Base-by-base conservation (phyloP, 2,888 invertebrate species). In the Drosophila demipolita region DNA sequence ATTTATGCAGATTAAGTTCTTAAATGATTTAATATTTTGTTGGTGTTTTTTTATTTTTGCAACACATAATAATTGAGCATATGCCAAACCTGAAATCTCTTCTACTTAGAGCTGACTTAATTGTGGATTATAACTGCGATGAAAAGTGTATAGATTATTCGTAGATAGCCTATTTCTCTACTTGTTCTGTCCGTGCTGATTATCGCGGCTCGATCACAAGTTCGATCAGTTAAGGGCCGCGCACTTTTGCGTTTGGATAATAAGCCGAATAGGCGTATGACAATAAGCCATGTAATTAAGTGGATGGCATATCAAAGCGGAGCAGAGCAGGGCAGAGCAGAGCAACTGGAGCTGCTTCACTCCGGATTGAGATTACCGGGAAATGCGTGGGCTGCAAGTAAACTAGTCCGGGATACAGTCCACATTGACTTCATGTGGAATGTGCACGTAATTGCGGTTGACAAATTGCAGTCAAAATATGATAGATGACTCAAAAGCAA, bases 221-320 rank as follows among this genome's bases (percentile, higher is more conserved):
- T 85, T 85, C 83, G 90, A 87, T 87, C 87, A 90, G 90, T 90
- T 90, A 87, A 85, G 82, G 73, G 75, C 84, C 76, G 90, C 87
- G 83, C 71, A 75, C 79, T 87, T 78, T 82, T 79, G 71, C 64
- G 73, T 69, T 69, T 68, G 89, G 87, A 60, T 90, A 86, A 90
- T 85, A 90, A 88, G 90, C 87, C 89, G 87, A 86, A 85, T 85
- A 90, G 85, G 85, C 85, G 90, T 85, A 90, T 83, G 85, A 85
- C 85, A 85, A 85, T 85, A 85, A 88, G 90, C 90, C 80, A 73
- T 90, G 85, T 85, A 85, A 85, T 85, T 85, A 85, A 78, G 78
- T 80, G 78, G 86, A 89, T 77, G 84, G 75, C 87, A 83, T 87
- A 84, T 87, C 75, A 75, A 61, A 62, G 61, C 64, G 67, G 75